These are phyloP conservation scores for Polyodon spathula DNA, from an alignment of 2,113 vertebrate genomes.

Conservation along the genomic window DNA sequence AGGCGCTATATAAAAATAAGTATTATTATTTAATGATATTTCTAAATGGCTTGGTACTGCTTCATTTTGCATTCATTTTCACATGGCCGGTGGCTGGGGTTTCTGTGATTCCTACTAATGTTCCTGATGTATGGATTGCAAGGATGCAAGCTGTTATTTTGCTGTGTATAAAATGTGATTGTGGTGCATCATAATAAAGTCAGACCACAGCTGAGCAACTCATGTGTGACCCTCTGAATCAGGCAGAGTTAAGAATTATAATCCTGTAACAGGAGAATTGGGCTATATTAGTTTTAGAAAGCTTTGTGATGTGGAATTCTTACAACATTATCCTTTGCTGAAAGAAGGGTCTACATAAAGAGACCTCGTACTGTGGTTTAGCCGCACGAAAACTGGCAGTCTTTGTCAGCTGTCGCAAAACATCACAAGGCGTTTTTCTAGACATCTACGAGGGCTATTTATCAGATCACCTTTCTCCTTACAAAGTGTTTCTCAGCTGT, in stretches of 20 bases:
- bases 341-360: conserved; percentile 65
- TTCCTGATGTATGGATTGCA: too few relatives aligned
- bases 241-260: conserved; percentile 38
- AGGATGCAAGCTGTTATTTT: too few relatives aligned
- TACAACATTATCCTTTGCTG: conserved; percentile 63
- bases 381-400: conserved; percentile 10
- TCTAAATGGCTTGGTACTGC: too few relatives aligned
- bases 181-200: too few relatives aligned
- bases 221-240: conserved; percentile 23
- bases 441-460: conserved; percentile 30
- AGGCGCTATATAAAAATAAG: too few relatives aligned
- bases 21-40: too few relatives aligned
- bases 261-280: conserved; percentile 53
- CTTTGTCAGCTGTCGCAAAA: conserved; percentile 36
- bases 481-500: conserved; percentile 45
- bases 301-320: conserved; percentile 60
- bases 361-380: conserved; percentile 37
- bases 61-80: too few relatives aligned
- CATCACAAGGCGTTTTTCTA: conserved; percentile 6
- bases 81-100: too few relatives aligned
- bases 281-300: conserved; percentile 55
- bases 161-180: too few relatives aligned
- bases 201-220: background rate
- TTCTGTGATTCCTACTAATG: too few relatives aligned
- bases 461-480: conserved; percentile 41